Base-by-base conservation (phyloP, 2,797 vertebrate species). In the Sparidentex hasta region DNA sequence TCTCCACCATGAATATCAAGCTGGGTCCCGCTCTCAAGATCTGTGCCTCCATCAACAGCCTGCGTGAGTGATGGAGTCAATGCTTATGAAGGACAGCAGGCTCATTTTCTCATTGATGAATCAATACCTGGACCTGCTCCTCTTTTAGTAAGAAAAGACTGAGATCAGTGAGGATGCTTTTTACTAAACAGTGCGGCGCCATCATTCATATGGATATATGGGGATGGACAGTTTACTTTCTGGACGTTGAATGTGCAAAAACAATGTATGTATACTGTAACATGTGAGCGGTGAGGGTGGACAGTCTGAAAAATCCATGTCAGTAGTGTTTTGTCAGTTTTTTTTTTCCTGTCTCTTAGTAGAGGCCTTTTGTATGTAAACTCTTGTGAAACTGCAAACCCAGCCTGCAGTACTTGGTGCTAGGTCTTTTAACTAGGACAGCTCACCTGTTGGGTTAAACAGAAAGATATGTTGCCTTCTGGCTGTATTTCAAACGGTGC, bases 1-100 rank as follows among this genome's bases (percentile, higher is more conserved):
- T 99, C 96, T 97, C 97, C 91, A 98, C 98, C 90, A 99, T 99
- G 98, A 99, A 99, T 89, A 99, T 99, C 93, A 99, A 99, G 93
- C 95, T 99, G 81, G 98, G 98, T 65, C 98, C 98, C 1, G 98
- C 98, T 7, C 95, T 99, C 56, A 99, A 99, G 95, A 99, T 99
- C 90, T 99, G 98, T 87, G 98, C 98, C 86, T 98, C 97, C 71
- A 99, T 99, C 94, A 99, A 99, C 92, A 97, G 95, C 67, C 92
- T 99, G 88, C 99, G 97, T 75, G 98, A 99, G 59, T 99, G 85
- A 98, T 87, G 62, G 44, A 4, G 21, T 14, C 11, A 8, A 11
- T 14, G n/a, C 55, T n/a, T 23, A 27, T 55, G 12, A 11, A 43
- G 14, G 65, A 72, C 25, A 38, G 6, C 20, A 51, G 59, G 47